Evolutionary conservation across 2,113 vertebrate species (phyloP), one percentile per base, ranked within the genome.

Genomic region (Anguilla rostrata): DNA sequence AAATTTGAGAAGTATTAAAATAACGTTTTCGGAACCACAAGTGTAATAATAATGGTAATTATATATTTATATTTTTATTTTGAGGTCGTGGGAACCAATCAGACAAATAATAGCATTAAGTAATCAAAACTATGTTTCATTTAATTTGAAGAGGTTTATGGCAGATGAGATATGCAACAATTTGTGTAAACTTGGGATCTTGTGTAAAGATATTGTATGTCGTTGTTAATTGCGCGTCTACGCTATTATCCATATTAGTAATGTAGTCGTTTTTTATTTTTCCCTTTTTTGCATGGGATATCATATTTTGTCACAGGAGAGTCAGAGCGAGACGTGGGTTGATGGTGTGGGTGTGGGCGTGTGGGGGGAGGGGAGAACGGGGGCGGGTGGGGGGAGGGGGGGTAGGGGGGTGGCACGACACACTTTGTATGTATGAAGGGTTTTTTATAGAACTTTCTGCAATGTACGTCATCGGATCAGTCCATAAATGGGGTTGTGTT

Each of bases 361-460:
- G 87, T 75, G 90, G 84, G 90, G 91, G 92, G 90, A 92, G 82
- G 87, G 91, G 91, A 91, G 92, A 92, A 91, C 87, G 88, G 66
- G 84, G 82, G 84, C 9, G 39, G n/a, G 53, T 71, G 91, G 93
- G 94, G 94, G 94, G 92, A 46, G 81, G 91, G 93, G 94, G 94
- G 94, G 92, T 91, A 92, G 94, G 93, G 94, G 95, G 95, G 92
- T 95, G 95, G 95, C 95, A 96, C 95, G 95, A 96, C 95, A 96
- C 95, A 95, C 95, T 95, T 95, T 95, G 95, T 96, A 95, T 96
- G 95, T 95, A 96, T 94, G 94, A 95, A 95, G 93, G 94, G 94
- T 95, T 95, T 95, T 96, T 95, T 95, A 95, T 94, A 95, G 95
- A 95, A 95, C 95, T 96, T 96, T 96, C 95, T 96, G 95, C 95